A percentile compares a stretch with the other conserved stretches of the same genome.
phyloP scores from a whole-genome alignment of 2,888 invertebrate species.

The Scaptomyza cyrtandrae region DNA sequence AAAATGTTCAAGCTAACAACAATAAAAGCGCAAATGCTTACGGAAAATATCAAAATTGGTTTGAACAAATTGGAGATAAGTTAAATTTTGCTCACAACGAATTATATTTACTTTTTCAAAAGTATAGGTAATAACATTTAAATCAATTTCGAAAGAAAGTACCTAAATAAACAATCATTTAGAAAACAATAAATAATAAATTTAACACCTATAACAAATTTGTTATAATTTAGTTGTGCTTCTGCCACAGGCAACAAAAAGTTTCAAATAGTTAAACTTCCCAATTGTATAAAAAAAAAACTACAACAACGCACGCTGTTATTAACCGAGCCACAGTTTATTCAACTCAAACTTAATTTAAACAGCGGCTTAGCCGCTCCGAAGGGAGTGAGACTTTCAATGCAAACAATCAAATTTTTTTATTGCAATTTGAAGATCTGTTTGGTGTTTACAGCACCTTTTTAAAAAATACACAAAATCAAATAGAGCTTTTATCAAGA shows the following conservation, averaged over 20 bases:
- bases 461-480: background rate
- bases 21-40: constrained; percentile 33
- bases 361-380: constrained; percentile 5
- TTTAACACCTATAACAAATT: too few relatives aligned
- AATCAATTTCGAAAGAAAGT: too few relatives aligned
- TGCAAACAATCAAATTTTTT: too few relatives aligned
- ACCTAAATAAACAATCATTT: background rate
- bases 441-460: background rate
- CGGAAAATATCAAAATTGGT: constrained; percentile 14
- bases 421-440: background rate
- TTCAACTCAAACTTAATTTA: constrained; percentile 56
- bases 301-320: too few relatives aligned
- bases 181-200: too few relatives aligned
- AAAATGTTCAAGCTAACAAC: constrained; percentile 32
- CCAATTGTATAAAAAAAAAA: background rate
- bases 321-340: constrained; percentile 49
- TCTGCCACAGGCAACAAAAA: background rate
- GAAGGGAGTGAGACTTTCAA: background rate
- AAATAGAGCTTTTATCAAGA: constrained; percentile 1
- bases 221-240: background rate
- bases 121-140: too few relatives aligned
- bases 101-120: constrained; percentile 15
- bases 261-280: constrained; percentile 1
- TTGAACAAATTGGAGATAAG: constrained; percentile 11
- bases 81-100: background rate